Evolutionary conservation across 2,797 vertebrate species (phyloP).

Genomic region (Iguana delicatissima): DNA sequence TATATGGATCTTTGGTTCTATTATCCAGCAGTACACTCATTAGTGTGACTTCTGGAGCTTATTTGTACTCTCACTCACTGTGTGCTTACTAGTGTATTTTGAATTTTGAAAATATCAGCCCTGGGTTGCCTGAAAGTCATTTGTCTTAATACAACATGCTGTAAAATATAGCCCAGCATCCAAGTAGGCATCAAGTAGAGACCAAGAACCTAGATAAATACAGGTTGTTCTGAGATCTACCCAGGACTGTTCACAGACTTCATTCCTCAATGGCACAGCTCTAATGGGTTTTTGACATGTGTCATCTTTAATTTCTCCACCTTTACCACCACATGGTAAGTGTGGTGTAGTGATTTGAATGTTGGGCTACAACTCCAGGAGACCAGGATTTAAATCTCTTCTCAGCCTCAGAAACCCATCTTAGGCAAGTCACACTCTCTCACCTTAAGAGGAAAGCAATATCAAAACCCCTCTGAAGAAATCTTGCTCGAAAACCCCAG

Average conservation of each 20-base stretch:
- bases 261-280: neutral
- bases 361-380: too few species aligned
- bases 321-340: too few species aligned
- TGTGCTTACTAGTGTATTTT: neutral
- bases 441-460: too few species aligned
- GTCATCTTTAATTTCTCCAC: too few species aligned
- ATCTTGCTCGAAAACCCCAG: too few species aligned
- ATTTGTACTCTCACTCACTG: neutral
- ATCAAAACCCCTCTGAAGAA: too few species aligned
- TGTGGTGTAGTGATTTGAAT: too few species aligned
- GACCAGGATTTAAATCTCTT: too few species aligned
- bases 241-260: neutral
- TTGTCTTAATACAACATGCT: neutral
- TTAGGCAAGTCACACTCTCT: too few species aligned
- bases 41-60: neutral
- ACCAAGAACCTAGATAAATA: neutral
- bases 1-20: neutral
- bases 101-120: neutral
- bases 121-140: neutral
- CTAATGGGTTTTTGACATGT: too few species aligned
- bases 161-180: neutral
- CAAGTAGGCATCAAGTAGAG: neutral
- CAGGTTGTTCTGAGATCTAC: neutral
- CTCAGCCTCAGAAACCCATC: too few species aligned
- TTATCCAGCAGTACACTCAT: neutral